phyloP scores from a whole-genome alignment of 2,113 vertebrate species.

The Pygoscelis adeliae region DNA sequence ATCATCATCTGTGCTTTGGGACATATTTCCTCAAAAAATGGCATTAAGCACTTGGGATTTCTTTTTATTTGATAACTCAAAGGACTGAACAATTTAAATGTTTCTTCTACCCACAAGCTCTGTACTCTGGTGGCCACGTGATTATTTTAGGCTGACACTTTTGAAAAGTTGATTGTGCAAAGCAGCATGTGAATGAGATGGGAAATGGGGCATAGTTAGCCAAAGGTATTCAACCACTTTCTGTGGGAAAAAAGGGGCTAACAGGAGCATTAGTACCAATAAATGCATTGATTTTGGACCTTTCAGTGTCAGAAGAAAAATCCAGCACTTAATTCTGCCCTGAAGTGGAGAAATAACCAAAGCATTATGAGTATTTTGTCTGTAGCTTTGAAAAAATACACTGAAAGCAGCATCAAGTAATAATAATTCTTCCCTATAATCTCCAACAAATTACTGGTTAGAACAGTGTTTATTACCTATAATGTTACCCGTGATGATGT shows the following conservation, averaged over 20 bases:
- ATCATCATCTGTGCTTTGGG: not conserved
- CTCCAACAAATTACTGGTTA: not conserved
- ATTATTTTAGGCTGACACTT: not conserved
- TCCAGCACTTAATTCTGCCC: not conserved
- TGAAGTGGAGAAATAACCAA: not conserved
- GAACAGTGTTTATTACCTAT: not conserved
- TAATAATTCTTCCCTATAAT: not conserved
- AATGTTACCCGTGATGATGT: not conserved
- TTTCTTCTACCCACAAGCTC: not conserved
- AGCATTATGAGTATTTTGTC: not conserved
- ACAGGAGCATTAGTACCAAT: not conserved
- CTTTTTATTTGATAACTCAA: not conserved
- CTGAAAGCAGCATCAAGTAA: not conserved
- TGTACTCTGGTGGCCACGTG: not conserved
- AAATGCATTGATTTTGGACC: not conserved
- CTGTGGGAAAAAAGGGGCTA: not conserved
- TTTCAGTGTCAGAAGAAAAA: not conserved
- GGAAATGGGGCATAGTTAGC: not conserved
- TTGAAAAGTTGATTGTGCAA: fast-evolving
- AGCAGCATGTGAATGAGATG: not conserved
- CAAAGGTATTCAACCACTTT: not conserved
- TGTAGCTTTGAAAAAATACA: not conserved
- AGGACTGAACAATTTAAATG: too few relatives aligned
- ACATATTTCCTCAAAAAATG: not conserved
- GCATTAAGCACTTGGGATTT: fast-evolving